Percentiles rank a stretch among this genome's conserved stretches.
phyloP scores from a whole-genome alignment of 2,888 invertebrate genomes.

The Cataglyphis cursor region DNA sequence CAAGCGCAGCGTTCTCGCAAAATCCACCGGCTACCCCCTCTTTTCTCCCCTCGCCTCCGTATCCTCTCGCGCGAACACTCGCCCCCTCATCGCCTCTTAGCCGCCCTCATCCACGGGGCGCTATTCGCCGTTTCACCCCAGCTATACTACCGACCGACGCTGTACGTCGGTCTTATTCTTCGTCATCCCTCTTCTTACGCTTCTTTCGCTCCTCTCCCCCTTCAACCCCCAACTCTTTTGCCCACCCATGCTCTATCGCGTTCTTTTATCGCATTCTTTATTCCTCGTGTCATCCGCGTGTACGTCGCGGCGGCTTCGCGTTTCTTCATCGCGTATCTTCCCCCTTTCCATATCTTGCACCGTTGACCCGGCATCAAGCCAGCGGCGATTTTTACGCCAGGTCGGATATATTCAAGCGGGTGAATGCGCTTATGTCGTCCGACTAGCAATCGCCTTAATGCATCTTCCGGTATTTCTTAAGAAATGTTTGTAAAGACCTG shows the following conservation, averaged over 20 bases:
- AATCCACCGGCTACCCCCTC: conserved; percentile 66
- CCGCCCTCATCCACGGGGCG: conserved; percentile 26
- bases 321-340: conserved; percentile 65
- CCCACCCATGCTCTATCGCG: conserved; percentile 37
- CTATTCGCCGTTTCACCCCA: conserved; percentile 45
- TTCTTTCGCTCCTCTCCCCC: conserved; percentile 44
- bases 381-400: conserved; percentile 28
- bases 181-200: conserved; percentile 41
- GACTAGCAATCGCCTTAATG: conserved; percentile 24
- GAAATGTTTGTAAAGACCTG: background rate
- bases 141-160: conserved; percentile 23
- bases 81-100: conserved; percentile 18
- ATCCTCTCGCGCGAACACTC: conserved; percentile 23
- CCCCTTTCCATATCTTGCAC: conserved; percentile 39
- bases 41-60: background rate
- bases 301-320: conserved; percentile 3
- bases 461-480: background rate
- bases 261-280: conserved; percentile 58
- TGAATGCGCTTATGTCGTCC: conserved; percentile 19
- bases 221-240: conserved; percentile 38
- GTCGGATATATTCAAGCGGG: conserved; percentile 43
- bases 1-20: conserved; percentile 61
- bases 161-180: conserved; percentile 48
- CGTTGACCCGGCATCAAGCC: conserved; percentile 43
- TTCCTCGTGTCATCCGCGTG: conserved; percentile 31